Evolutionary conservation across 2,888 invertebrate genomes (phyloP).

Genomic region (Serrognathus titanus): DNA sequence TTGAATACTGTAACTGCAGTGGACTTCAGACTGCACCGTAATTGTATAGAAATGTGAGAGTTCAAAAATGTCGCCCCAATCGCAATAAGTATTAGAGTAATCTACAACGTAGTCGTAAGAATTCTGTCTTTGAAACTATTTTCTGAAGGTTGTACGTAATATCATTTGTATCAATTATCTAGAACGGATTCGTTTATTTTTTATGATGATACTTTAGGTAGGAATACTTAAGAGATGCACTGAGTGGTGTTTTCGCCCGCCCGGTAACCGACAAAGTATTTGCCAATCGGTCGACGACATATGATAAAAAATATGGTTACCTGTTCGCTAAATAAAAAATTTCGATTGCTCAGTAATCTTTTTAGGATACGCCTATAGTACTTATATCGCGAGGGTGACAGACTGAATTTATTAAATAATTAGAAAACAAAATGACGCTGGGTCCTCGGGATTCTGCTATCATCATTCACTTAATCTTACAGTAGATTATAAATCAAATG

Average conservation of each 20-base stretch:
- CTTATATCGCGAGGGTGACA: slow-evolving; percentile 42
- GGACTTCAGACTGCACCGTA: background rate
- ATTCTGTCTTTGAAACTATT: slow-evolving; percentile 25
- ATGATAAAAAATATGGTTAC: too few relatives aligned
- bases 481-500: slow-evolving; percentile 37
- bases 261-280: too few relatives aligned
- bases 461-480: slow-evolving; percentile 33
- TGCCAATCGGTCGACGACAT: too few relatives aligned
- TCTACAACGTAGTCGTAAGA: slow-evolving; percentile 5
- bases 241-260: too few relatives aligned
- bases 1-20: background rate
- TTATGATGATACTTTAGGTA: slow-evolving; percentile 32
- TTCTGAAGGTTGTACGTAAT: slow-evolving; percentile 32
- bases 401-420: slow-evolving; percentile 33
- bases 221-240: too few relatives aligned
- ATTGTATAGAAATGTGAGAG: slow-evolving; percentile 9
- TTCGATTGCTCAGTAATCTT: background rate
- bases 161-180: slow-evolving; percentile 1
- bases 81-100: slow-evolving; percentile 42
- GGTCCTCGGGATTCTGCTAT: slow-evolving; percentile 38
- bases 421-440: slow-evolving; percentile 29
- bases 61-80: slow-evolving; percentile 35
- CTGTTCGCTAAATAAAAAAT: too few relatives aligned
- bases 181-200: slow-evolving; percentile 18
- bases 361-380: slow-evolving; percentile 33